These are phyloP conservation scores for Fragum sueziense DNA, from an alignment of 2,888 invertebrate genomes.

Conservation along the genomic window DNA sequence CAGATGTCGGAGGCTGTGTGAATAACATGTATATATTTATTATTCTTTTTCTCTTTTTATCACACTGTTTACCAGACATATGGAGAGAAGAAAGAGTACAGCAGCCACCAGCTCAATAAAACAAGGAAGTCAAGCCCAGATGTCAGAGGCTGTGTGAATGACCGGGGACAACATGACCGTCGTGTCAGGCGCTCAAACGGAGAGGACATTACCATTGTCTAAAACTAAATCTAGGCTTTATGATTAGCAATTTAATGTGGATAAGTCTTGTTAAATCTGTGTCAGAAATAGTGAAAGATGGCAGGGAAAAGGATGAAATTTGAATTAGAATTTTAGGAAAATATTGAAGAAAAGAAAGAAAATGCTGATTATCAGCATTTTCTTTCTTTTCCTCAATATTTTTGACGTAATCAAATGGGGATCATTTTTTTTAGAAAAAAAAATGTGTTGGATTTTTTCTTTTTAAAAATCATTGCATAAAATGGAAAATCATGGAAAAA, in stretches of 20 bases:
- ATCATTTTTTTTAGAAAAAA: too few species aligned
- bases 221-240: constrained; percentile 51
- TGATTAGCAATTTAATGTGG: constrained; percentile 49
- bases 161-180: constrained; percentile 54
- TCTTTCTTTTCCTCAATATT: too few species aligned
- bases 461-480: too few species aligned
- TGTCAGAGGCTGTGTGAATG: constrained; percentile 46
- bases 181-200: constrained; percentile 51
- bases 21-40: constrained; percentile 37
- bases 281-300: constrained; percentile 60
- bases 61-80: constrained; percentile 15
- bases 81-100: constrained; percentile 65
- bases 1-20: constrained; percentile 49
- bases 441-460: too few species aligned
- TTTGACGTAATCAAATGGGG: too few species aligned
- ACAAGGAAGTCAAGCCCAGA: constrained; percentile 59
- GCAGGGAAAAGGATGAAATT: constrained; percentile 31
- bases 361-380: too few species aligned
- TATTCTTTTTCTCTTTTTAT: too few species aligned
- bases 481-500: too few species aligned
- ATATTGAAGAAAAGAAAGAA: too few species aligned
- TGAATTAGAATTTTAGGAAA: too few species aligned
- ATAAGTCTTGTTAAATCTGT: constrained; percentile 17
- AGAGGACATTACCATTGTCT: constrained; percentile 45
- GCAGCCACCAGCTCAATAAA: constrained; percentile 61